Evolutionary conservation across 2,888 invertebrate genomes (phyloP).

Genomic region (Cosmia trapezina): DNA sequence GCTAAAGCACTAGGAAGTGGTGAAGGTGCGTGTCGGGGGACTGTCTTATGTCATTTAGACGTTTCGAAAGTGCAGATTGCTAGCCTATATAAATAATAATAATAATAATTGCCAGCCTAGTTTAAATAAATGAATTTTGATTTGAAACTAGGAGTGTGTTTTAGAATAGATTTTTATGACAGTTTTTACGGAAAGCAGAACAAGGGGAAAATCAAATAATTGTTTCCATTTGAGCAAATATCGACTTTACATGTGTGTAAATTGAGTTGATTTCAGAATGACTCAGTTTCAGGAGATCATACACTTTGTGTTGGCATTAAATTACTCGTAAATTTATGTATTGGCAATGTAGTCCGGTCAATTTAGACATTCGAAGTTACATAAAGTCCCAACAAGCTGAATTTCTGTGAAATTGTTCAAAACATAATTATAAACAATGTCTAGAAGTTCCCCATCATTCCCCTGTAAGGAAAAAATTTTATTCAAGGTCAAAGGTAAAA

Average conservation of each 20-base stretch:
- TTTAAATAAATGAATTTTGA: neutral
- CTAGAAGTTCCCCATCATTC: too few relatives aligned
- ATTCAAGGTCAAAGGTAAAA: too few relatives aligned
- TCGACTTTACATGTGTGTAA: neutral
- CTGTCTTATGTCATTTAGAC: neutral
- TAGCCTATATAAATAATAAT: too few relatives aligned
- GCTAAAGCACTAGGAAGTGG: neutral
- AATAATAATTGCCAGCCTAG: neutral
- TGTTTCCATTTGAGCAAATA: neutral
- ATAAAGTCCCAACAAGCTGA: too few relatives aligned
- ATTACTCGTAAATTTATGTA: neutral
- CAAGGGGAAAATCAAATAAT: neutral
- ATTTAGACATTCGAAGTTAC: too few relatives aligned
- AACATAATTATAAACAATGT: too few relatives aligned
- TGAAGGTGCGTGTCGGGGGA: neutral
- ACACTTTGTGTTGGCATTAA: neutral
- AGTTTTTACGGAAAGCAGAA: too few relatives aligned
- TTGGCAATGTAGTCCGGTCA: too few relatives aligned
- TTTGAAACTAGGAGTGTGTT: neutral
- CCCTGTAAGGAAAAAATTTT: too few relatives aligned
- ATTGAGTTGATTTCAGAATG: neutral
- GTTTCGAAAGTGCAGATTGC: neutral
- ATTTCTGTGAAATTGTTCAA: too few relatives aligned
- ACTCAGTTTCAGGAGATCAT: neutral
- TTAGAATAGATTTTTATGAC: too few relatives aligned